Evolutionary conservation across 1,140 invertebrate genomes (phyloP).

Genomic region (Aphelinus certus): DNA sequence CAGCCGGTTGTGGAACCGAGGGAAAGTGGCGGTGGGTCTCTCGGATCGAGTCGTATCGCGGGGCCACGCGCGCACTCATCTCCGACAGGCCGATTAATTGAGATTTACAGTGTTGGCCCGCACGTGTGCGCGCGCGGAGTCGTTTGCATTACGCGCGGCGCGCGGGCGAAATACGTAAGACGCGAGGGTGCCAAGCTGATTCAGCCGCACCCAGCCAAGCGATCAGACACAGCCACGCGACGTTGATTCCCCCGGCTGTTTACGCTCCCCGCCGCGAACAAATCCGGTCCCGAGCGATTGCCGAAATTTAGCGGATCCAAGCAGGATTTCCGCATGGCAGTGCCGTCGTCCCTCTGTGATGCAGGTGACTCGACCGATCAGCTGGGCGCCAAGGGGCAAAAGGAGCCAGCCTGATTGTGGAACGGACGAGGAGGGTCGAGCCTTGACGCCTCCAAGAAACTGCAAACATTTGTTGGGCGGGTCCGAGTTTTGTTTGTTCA

Average conservation of each 20-base stretch:
- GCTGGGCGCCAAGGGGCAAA: too few species aligned
- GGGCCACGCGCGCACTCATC: background rate
- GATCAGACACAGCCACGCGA: slow-evolving; percentile 45
- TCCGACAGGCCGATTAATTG: slow-evolving; percentile 33
- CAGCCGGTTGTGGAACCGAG: slow-evolving; percentile 29
- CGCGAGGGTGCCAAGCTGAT: slow-evolving; percentile 56
- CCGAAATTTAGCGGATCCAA: slow-evolving; percentile 22
- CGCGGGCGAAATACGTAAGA: background rate
- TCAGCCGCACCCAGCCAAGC: slow-evolving; percentile 55
- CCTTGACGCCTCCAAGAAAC: too few species aligned
- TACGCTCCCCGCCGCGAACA: slow-evolving; percentile 47
- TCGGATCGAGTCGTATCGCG: slow-evolving; percentile 16
- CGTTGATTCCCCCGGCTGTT: slow-evolving; percentile 34
- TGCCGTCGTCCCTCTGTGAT: background rate
- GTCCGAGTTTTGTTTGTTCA: too few species aligned
- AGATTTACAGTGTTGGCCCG: slow-evolving; percentile 23
- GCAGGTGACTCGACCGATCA: slow-evolving; percentile 12
- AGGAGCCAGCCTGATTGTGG: too few species aligned
- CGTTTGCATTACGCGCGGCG: slow-evolving; percentile 44
- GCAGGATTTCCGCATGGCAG: slow-evolving; percentile 28
- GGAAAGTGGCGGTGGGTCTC: slow-evolving; percentile 8
- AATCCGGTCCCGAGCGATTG: slow-evolving; percentile 45
- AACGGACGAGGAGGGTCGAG: too few species aligned
- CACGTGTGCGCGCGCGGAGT: slow-evolving; percentile 1
- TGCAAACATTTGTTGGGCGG: too few species aligned